Conservation (phyloP, 2,113 vertebrate species). For the Archilochus colubris region DNA sequence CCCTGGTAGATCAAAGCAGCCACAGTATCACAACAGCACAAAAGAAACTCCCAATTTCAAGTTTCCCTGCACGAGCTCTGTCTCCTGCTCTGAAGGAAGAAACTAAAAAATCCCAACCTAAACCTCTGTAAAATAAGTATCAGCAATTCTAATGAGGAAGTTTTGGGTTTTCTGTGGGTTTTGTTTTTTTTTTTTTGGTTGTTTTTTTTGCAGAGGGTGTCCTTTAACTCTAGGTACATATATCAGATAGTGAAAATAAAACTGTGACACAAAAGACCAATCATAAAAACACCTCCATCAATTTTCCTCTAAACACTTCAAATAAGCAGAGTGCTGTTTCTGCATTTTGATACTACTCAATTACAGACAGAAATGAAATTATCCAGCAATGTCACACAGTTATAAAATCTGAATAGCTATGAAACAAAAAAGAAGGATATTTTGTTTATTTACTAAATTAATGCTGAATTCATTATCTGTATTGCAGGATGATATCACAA, state of each 20-base stretch:
- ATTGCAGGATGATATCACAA: neutral
- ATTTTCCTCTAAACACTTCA: slow-evolving; percentile 44
- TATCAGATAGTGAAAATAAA: slow-evolving; percentile 37
- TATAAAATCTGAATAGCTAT: neutral
- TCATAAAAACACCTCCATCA: slow-evolving; percentile 44
- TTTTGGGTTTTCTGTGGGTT: neutral
- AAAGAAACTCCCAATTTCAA: neutral
- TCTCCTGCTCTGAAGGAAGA: neutral
- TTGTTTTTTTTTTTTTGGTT: neutral
- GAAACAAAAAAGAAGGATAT: neutral
- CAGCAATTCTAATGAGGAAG: slow-evolving; percentile 6
- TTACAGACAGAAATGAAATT: neutral
- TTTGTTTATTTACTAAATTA: neutral
- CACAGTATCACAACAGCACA: neutral
- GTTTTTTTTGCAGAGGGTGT: neutral
- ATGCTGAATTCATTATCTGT: neutral
- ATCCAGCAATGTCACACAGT: neutral
- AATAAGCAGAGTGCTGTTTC: slow-evolving; percentile 34
- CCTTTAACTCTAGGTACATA: slow-evolving; percentile 3
- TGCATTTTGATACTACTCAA: slow-evolving; percentile 34
- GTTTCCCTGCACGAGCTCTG: neutral
- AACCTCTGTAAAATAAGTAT: neutral
- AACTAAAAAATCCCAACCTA: neutral
- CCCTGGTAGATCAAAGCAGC: neutral
- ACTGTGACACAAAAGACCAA: neutral